Evolutionary conservation across 2,797 vertebrate genomes (phyloP).

Genomic region (Pseudochirops cupreus): DNA sequence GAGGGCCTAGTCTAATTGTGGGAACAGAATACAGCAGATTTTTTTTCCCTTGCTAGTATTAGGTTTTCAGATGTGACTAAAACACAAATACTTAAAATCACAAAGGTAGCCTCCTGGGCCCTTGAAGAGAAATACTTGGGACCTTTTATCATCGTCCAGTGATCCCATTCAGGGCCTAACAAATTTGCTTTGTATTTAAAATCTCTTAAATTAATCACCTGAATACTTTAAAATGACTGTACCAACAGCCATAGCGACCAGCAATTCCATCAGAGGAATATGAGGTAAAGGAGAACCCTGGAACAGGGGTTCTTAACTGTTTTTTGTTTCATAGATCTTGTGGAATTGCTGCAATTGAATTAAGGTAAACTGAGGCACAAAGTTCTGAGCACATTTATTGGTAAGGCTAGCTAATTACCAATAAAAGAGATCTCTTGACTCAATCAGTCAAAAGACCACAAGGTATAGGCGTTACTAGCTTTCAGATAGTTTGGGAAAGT

Average conservation of each 20-base stretch:
- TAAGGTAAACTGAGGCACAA: background rate
- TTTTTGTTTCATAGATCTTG: background rate
- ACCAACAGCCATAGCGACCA: background rate
- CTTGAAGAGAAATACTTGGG: background rate
- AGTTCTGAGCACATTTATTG: background rate
- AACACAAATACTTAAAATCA: background rate
- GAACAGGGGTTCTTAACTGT: background rate
- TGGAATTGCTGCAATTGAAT: background rate
- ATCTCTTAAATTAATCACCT: background rate
- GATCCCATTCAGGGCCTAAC: background rate
- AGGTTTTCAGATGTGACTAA: background rate
- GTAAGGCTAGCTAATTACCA: background rate
- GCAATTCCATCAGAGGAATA: background rate
- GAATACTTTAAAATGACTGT: background rate
- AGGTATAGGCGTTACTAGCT: background rate
- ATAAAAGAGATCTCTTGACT: background rate
- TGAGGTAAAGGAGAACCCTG: background rate
- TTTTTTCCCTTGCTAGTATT: background rate
- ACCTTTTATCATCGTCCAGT: background rate
- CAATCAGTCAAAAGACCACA: background rate
- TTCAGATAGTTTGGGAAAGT: background rate
- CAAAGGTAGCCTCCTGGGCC: background rate
- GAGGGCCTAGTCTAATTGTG: background rate
- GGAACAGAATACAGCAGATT: background rate
- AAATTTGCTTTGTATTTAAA: background rate